These are phyloP conservation scores for Leistus spinibarbis DNA, from an alignment of 2,888 invertebrate genomes.

Conservation along the genomic window DNA sequence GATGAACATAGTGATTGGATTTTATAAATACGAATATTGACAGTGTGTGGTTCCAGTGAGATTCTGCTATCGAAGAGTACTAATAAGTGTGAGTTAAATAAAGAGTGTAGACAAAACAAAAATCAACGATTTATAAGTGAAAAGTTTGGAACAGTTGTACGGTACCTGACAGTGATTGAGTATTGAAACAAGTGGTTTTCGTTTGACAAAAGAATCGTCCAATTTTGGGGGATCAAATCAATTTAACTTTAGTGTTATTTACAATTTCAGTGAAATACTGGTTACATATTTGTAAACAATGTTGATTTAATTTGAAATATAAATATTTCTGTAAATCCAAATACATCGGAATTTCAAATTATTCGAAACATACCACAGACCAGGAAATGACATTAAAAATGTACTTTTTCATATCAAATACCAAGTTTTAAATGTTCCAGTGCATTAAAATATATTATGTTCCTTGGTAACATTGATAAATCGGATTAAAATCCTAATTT, in stretches of 20 bases:
- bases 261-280: neutral
- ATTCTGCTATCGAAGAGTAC: neutral
- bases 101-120: neutral
- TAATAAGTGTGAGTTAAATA: neutral
- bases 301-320: neutral
- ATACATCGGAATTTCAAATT: neutral
- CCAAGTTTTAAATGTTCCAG: neutral
- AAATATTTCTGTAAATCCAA: neutral
- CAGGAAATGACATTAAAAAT: neutral
- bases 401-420: neutral
- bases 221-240: conserved; percentile 16
- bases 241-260: conserved; percentile 12
- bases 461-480: neutral
- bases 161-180: conserved; percentile 19
- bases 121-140: neutral
- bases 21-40: neutral
- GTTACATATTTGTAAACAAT: neutral
- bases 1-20: neutral
- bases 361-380: neutral
- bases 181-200: neutral
- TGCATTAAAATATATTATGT: neutral
- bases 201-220: conserved; percentile 10
- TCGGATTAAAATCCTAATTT: too few relatives aligned
- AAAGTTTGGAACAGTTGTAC: neutral
- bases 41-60: neutral